Conservation (phyloP, 2,888 invertebrate genomes). For the Apodemia hepburni region DNA sequence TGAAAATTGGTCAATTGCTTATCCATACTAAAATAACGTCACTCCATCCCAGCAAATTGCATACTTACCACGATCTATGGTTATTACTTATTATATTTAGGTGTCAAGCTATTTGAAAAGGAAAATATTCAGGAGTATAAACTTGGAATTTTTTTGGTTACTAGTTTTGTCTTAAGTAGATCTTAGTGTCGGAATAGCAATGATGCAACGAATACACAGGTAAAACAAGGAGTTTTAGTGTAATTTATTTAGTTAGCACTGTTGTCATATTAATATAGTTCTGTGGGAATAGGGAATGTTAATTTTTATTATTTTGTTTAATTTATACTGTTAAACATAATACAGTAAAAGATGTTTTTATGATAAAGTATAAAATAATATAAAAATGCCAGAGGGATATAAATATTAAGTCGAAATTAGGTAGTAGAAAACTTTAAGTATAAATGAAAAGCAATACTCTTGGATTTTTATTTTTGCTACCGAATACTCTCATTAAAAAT, state of each 20-base stretch:
- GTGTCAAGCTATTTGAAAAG: slow-evolving; percentile 1
- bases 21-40: no score
- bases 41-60: no score
- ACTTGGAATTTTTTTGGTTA: neutral
- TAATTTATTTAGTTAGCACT: slow-evolving; percentile 49
- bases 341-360: slow-evolving; percentile 33
- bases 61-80: no score
- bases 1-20: no score
- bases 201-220: slow-evolving; percentile 10
- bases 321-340: slow-evolving; percentile 38
- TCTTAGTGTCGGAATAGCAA: neutral
- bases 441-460: slow-evolving; percentile 79
- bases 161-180: neutral
- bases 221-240: slow-evolving; percentile 9
- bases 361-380: slow-evolving; percentile 35
- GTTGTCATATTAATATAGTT: slow-evolving; percentile 38
- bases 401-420: slow-evolving; percentile 58
- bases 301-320: slow-evolving; percentile 26
- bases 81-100: neutral
- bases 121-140: neutral
- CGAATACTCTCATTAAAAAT: slow-evolving; percentile 61
- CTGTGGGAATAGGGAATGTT: slow-evolving; percentile 15
- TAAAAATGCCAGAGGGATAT: slow-evolving; percentile 73
- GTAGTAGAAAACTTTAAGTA: slow-evolving; percentile 75
- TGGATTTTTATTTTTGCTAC: slow-evolving; percentile 70